These are phyloP conservation scores for Drosophila hamatofila DNA, from an alignment of 2,888 invertebrate genomes.

Conservation along the genomic window DNA sequence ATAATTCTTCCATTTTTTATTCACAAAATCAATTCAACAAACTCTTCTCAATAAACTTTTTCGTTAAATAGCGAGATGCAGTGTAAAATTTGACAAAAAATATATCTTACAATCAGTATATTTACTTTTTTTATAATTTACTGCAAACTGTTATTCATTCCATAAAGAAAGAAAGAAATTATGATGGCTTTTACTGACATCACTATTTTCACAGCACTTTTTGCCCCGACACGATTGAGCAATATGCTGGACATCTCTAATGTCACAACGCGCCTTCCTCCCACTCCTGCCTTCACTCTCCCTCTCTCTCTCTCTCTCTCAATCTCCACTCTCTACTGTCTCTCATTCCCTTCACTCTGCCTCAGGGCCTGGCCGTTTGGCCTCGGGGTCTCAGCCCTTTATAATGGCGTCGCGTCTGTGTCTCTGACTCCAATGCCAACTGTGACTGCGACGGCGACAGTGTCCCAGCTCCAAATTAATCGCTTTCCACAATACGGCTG, in stretches of 20 bases:
- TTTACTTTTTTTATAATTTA: no score
- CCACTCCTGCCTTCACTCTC: background rate
- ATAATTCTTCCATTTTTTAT: no score
- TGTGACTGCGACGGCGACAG: slow-evolving; percentile 8
- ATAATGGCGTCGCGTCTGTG: slow-evolving; percentile 37
- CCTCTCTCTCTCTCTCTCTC: background rate
- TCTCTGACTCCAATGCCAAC: slow-evolving; percentile 19
- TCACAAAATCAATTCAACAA: no score
- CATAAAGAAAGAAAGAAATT: no score
- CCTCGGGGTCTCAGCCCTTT: slow-evolving; percentile 43
- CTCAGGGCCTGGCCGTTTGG: slow-evolving; percentile 12
- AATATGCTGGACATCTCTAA: slow-evolving; percentile 59
- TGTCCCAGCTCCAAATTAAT: slow-evolving; percentile 66
- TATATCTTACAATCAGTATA: no score
- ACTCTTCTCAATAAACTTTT: no score
- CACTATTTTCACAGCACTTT: background rate
- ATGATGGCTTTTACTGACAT: background rate
- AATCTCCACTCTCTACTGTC: background rate
- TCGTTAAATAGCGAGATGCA: no score
- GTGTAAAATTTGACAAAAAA: no score
- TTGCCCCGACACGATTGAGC: slow-evolving; percentile 62
- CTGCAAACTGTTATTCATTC: no score
- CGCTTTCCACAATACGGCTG: slow-evolving; percentile 74
- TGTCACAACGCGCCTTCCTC: background rate
- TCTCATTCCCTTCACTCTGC: background rate